Conservation (phyloP, 53 echinoderm and acorn worm genomes). For the Apostichopus leukothele region DNA sequence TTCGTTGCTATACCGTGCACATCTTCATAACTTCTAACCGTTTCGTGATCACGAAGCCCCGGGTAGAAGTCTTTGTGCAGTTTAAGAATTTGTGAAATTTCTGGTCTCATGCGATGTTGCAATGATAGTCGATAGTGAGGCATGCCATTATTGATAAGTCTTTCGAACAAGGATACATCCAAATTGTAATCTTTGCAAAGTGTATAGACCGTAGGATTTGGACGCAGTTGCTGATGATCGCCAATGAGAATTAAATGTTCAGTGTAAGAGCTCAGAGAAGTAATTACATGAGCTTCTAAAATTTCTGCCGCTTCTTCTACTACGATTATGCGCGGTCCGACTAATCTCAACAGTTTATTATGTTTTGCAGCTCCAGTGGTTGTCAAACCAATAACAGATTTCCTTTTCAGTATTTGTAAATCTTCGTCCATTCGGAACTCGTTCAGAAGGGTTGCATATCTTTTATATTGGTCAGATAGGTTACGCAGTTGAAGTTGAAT, state of each 20-base stretch:
- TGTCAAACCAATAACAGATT: slow-evolving; percentile 79
- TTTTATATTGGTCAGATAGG: slow-evolving; percentile 29
- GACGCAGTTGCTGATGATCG: slow-evolving; percentile 76
- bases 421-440: slow-evolving; percentile 61
- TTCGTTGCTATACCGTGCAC: slow-evolving; percentile 68
- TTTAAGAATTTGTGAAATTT: slow-evolving; percentile 75
- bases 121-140: slow-evolving; percentile 58
- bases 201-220: slow-evolving; percentile 87
- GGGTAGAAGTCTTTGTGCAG: slow-evolving; percentile 71
- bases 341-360: slow-evolving; percentile 52
- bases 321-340: slow-evolving; percentile 69
- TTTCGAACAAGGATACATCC: slow-evolving; percentile 87
- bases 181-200: slow-evolving; percentile 80
- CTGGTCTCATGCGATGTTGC: slow-evolving; percentile 95
- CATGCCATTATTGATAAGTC: slow-evolving; percentile 76
- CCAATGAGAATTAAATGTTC: slow-evolving; percentile 91
- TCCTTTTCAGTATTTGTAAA: slow-evolving; percentile 32
- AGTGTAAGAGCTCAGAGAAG: slow-evolving; percentile 59
- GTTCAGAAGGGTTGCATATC: slow-evolving; percentile 23
- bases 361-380: slow-evolving; percentile 84
- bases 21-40: slow-evolving; percentile 61
- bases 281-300: slow-evolving; percentile 77
- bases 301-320: slow-evolving; percentile 90
- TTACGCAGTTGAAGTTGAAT: slow-evolving; percentile 11
- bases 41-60: slow-evolving; percentile 67